Percentiles rank a stretch among this genome's conserved stretches.
These are phyloP conservation scores for Notothenia coriiceps DNA, from an alignment of 2,113 vertebrate species.

Conservation along the genomic window DNA sequence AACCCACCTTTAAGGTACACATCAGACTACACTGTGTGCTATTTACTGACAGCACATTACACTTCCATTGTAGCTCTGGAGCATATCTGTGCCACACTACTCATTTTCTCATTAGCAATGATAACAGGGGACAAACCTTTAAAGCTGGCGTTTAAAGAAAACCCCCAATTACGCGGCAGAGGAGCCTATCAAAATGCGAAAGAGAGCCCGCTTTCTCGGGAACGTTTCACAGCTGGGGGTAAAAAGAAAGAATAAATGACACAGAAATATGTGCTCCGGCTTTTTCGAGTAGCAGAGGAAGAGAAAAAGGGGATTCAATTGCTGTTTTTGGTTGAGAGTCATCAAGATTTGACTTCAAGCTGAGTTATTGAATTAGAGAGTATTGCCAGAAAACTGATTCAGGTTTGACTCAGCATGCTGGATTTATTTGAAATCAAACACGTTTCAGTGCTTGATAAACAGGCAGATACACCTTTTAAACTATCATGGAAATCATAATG, in stretches of 20 bases:
- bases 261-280: constrained; percentile 43
- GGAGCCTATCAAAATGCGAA: constrained; percentile 61
- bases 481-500: not conserved
- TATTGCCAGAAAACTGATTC: constrained; percentile 22
- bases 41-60: constrained; percentile 65
- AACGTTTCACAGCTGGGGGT: constrained; percentile 63
- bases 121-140: constrained; percentile 75
- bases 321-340: constrained; percentile 56
- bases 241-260: constrained; percentile 55
- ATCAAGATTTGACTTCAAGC: constrained; percentile 47
- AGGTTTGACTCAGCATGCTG: constrained; percentile 14
- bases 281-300: constrained; percentile 35
- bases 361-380: constrained; percentile 51
- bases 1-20: constrained; percentile 1
- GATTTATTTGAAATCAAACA: constrained; percentile 18
- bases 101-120: constrained; percentile 78
- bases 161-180: constrained; percentile 73
- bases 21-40: constrained; percentile 45
- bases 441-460: constrained; percentile 17
- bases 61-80: constrained; percentile 45
- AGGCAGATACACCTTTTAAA: constrained; percentile 4
- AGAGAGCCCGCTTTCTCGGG: constrained; percentile 25
- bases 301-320: constrained; percentile 42
- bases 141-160: constrained; percentile 62
- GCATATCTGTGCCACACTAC: constrained; percentile 41